Base-by-base conservation (phyloP, 2,888 invertebrate species). In the Xestia rhomboidea region DNA sequence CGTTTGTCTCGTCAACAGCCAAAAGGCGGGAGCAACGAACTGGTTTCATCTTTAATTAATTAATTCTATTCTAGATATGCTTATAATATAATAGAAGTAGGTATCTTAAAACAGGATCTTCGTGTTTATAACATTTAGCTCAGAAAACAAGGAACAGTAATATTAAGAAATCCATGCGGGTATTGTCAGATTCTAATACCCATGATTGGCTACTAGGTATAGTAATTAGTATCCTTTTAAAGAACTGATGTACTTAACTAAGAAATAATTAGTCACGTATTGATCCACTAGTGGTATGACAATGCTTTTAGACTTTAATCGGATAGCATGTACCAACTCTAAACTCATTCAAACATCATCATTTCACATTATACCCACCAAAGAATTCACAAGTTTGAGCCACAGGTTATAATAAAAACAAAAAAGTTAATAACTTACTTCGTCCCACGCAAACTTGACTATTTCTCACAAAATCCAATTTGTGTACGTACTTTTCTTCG, bases 11-110 rank as follows among this genome's bases (percentile, higher is more conserved):
- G 66, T 68, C 63, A 66, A 81, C 70, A 78, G 30, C 51, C 62
- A 76, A 76, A 83, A 68, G 27, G 64, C 54, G 70, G 72, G 87
- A 82, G 87, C 83, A 75, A 81, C 81, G 88, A 85, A 84, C 89
- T 87, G 68, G 79, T 82, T 84, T 75, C 70, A 68, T 77, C 69
- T 79, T 70, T 67, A 76, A 84, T 88, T 83, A 82, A 83, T 85
- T 83, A 74, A 84, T 82, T 83, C 21, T 76, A 73, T 72, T 73
- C n/a, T 82, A 79, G 38, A 77, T 71, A 51, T 71, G 51, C 51
- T 38, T 57, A 73, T 54, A 62, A 44, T 27, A 57, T 57, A 27
- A 27, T 15, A 15, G 6, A 27, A 15, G 57, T 57, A 15, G 57
- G 51, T 34, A 51, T 81, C 34, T 46, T 44, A 15, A 44, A 81